Evolutionary conservation across 2,797 vertebrate species (phyloP), one percentile per base, ranked within the genome.

Genomic region (Petrocephalus schoutedeni): DNA sequence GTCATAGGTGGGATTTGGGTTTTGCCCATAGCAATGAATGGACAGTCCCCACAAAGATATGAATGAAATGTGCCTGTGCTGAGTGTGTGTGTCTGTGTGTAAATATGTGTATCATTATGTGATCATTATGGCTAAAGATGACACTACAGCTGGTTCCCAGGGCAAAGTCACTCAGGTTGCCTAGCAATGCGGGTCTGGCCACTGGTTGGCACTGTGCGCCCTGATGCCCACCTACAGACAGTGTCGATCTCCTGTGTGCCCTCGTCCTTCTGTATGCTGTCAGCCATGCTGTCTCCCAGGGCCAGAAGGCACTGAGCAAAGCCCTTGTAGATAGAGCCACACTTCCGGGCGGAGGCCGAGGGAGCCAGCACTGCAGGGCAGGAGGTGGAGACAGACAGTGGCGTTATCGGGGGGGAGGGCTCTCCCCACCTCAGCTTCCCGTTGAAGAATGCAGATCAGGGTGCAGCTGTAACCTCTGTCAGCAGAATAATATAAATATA

Each of bases 301-400:
- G 95, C 95, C 90, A 99, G 94, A 57, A 99, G 96, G 96, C 98
- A 99, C 90, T 95, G 93, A 0, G 98, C 98, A 49, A 99, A 99
- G 89, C 97, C 97, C 93, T 96, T 97, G 95, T 98, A 99, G 94
- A 99, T 98, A 90, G 95, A 96, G 64, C 95, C 95, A 88, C 98
- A 99, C 85, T 84, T 91, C 88, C 88, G 90, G 88, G 91, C 91
- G 0, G 90, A 90, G 49, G 91, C 90, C 91, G 90, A 45, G 0
- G 91, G 91, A 92, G 41, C n/a, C 58, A 71, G 45, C 2, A 49
- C 32, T 21, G 77, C 9, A 10, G 8, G 21, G 12, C 10, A 2
- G 83, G 83, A 85, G 54, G 45, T 16, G 82, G 51, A 61, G 57
- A 58, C 32, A 58, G 28, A 85, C 84, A 85, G 54, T 16, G 23